These are phyloP conservation scores for Choreutis nemorana DNA, from an alignment of 2,888 invertebrate species.

Conservation along the genomic window DNA sequence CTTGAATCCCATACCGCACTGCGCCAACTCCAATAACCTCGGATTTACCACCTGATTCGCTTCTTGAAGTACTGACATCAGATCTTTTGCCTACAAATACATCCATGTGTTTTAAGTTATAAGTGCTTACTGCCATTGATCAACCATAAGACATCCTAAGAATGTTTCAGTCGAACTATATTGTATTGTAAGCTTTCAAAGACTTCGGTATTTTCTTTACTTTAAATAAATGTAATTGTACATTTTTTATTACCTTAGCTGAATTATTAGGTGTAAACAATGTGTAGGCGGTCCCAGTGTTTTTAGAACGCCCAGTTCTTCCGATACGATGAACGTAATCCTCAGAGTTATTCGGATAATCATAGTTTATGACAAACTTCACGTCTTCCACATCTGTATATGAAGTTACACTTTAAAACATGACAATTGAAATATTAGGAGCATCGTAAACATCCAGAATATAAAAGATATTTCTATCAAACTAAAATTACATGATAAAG, in stretches of 20 bases:
- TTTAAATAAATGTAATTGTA: not conserved
- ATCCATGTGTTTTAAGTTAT: too few species aligned
- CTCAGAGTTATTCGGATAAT: constrained; percentile 96
- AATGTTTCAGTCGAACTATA: too few species aligned
- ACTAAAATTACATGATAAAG: too few species aligned
- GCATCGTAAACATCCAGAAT: too few species aligned
- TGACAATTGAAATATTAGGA: too few species aligned
- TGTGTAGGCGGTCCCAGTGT: constrained; percentile 95
- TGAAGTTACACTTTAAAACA: too few species aligned
- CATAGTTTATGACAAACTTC: constrained; percentile 98
- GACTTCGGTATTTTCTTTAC: not conserved
- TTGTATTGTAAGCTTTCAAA: too few species aligned
- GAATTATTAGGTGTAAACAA: constrained; percentile 92
- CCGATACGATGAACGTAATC: constrained; percentile 98
- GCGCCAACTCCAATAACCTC: constrained; percentile 79
- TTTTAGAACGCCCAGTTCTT: constrained; percentile 91
- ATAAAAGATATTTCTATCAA: too few species aligned
- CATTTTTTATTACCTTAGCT: constrained; percentile 67
- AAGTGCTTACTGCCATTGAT: too few species aligned
- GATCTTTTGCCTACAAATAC: constrained; percentile 80
- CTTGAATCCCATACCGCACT: constrained; percentile 59
- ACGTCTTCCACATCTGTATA: constrained; percentile 98
- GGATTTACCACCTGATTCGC: constrained; percentile 96
- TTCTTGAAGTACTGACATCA: constrained; percentile 91
- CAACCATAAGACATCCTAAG: too few species aligned